phyloP scores from a whole-genome alignment of 2,797 vertebrate species.

The Peromyscus eremicus region DNA sequence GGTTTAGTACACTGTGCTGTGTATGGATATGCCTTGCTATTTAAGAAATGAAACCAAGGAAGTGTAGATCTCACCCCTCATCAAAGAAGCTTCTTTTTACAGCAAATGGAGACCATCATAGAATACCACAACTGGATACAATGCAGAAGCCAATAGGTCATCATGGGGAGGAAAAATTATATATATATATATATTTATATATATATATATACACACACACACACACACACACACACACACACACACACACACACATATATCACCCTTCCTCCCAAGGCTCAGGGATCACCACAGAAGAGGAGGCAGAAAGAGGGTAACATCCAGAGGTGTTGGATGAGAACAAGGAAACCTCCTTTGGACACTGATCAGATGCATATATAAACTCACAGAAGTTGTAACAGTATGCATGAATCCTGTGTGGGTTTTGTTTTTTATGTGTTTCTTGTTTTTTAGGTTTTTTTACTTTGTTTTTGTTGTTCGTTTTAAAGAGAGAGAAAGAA shows the following conservation, averaged over 20 bases:
- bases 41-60: background rate
- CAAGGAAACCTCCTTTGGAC: background rate
- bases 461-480: background rate
- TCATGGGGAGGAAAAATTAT: too few relatives aligned
- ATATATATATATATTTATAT: too few relatives aligned
- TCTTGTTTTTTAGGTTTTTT: background rate
- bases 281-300: background rate
- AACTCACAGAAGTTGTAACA: background rate
- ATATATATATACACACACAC: too few relatives aligned
- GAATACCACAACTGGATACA: background rate
- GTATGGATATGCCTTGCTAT: background rate
- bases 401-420: background rate
- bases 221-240: too few relatives aligned
- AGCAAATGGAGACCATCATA: background rate
- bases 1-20: background rate
- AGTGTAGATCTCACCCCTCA: accelerated
- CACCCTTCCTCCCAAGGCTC: background rate
- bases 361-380: background rate
- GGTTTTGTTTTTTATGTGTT: background rate
- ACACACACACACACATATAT: too few relatives aligned
- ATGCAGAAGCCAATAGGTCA: background rate
- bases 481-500: background rate
- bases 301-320: background rate
- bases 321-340: background rate
- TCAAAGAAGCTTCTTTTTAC: background rate